Percentiles rank a stretch among this genome's conserved stretches.
Evolutionary conservation across 2,888 invertebrate species (phyloP).

Genomic region (Drosophila emarginata): DNA sequence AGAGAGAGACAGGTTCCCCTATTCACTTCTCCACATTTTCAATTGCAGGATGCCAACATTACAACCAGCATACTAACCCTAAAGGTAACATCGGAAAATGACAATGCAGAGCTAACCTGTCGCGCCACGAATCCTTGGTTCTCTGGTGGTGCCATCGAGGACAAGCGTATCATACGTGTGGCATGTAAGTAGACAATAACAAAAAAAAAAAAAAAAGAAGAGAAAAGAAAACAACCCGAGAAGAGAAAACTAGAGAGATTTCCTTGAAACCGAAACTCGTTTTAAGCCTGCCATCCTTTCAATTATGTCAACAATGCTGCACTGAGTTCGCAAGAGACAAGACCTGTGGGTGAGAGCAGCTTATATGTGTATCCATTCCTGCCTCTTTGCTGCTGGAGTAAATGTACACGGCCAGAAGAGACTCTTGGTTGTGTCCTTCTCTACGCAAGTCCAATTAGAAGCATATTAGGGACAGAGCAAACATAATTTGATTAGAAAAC

Average conservation of each 20-base stretch:
- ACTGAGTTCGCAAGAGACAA: conserved; percentile 2
- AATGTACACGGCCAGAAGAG: too few species aligned
- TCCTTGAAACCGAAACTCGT: neutral
- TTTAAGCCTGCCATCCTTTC: conserved; percentile 33
- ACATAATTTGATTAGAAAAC: conserved; percentile 62
- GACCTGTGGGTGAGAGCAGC: conserved; percentile 27
- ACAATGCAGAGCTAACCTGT: conserved; percentile 91
- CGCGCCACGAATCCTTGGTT: conserved; percentile 94
- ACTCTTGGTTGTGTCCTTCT: too few species aligned
- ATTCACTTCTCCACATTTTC: too few species aligned
- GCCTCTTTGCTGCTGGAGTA: too few species aligned
- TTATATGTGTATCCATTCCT: conserved; percentile 30
- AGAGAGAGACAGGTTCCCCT: too few species aligned
- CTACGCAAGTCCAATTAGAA: conserved; percentile 66
- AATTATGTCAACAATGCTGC: conserved; percentile 52
- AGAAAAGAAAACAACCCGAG: neutral
- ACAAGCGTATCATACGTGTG: conserved; percentile 89
- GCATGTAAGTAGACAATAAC: conserved; percentile 89
- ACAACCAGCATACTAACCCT: conserved; percentile 90
- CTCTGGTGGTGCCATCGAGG: conserved; percentile 90
- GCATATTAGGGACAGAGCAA: conserved; percentile 61
- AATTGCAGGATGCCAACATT: conserved; percentile 83
- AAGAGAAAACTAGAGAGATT: conserved; percentile 7
- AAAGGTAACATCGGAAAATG: conserved; percentile 90
- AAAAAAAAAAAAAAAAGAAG: neutral